These are phyloP conservation scores for Poecilia gillii DNA, from an alignment of 2,797 vertebrate species.

Conservation along the genomic window DNA sequence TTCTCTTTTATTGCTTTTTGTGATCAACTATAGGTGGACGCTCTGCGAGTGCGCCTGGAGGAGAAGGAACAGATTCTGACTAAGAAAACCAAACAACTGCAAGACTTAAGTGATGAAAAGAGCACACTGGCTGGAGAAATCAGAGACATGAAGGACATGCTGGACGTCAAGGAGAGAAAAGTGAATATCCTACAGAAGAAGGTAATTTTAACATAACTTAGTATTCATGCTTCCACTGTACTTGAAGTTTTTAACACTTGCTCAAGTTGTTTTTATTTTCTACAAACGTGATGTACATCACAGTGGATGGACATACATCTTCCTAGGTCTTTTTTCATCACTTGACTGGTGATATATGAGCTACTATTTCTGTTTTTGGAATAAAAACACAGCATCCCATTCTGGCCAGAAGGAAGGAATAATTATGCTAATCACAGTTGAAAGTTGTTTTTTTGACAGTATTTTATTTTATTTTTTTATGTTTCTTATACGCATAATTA, in stretches of 20 bases:
- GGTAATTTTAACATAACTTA: constrained; percentile 69
- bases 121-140: constrained; percentile 94
- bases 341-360: background rate
- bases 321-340: background rate
- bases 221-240: background rate
- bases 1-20: constrained; percentile 3
- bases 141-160: constrained; percentile 96
- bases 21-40: constrained; percentile 87
- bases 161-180: constrained; percentile 97
- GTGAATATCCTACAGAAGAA: constrained; percentile 96
- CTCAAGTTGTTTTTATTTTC: background rate
- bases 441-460: background rate
- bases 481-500: background rate
- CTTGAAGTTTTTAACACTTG: background rate
- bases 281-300: background rate
- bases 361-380: background rate
- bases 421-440: background rate
- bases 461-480: background rate
- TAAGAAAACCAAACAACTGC: constrained; percentile 97
- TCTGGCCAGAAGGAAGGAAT: background rate
- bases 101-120: constrained; percentile 95
- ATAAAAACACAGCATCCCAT: background rate
- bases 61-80: constrained; percentile 95
- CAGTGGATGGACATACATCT: background rate
- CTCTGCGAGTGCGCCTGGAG: constrained; percentile 91